Percentiles rank a stretch among this genome's conserved stretches.
These are phyloP conservation scores for Heliconius charithonia DNA, from an alignment of 2,888 invertebrate species.

Conservation along the genomic window DNA sequence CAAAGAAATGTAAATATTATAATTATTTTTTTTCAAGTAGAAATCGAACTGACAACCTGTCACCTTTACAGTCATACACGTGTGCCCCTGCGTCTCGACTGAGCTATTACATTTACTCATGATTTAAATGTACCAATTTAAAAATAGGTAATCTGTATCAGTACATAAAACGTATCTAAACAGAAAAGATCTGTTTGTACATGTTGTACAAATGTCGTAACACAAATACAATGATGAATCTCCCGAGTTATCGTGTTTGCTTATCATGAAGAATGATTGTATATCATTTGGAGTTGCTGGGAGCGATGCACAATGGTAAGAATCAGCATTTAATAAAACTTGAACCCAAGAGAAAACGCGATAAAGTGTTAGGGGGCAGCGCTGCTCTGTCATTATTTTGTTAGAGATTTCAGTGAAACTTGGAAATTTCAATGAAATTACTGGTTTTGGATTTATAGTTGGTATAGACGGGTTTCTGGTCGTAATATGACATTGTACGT, in stretches of 20 bases:
- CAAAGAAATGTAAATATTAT: too few relatives aligned
- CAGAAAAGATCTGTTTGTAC: not conserved
- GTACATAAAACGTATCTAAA: not conserved
- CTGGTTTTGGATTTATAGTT: constrained; percentile 56
- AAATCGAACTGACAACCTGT: too few relatives aligned
- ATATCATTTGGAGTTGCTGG: constrained; percentile 65
- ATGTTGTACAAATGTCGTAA: constrained; percentile 23
- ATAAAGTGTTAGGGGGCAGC: constrained; percentile 70
- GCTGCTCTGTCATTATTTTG: constrained; percentile 72
- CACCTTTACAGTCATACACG: too few relatives aligned
- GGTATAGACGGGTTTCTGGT: constrained; percentile 37
- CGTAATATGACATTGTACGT: constrained; percentile 42
- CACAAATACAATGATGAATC: constrained; percentile 32
- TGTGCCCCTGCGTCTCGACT: too few relatives aligned
- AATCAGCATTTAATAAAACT: constrained; percentile 75
- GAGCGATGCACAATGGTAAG: constrained; percentile 67
- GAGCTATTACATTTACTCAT: too few relatives aligned
- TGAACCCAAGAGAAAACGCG: constrained; percentile 64
- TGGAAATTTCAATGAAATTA: constrained; percentile 72
- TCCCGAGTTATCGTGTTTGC: constrained; percentile 55
- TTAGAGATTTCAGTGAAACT: constrained; percentile 75
- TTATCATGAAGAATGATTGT: constrained; percentile 55
- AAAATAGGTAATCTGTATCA: not conserved
- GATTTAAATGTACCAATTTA: too few relatives aligned
- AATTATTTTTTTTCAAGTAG: too few relatives aligned